Conservation (phyloP, 2,797 vertebrate species). For the Ispidina picta region DNA sequence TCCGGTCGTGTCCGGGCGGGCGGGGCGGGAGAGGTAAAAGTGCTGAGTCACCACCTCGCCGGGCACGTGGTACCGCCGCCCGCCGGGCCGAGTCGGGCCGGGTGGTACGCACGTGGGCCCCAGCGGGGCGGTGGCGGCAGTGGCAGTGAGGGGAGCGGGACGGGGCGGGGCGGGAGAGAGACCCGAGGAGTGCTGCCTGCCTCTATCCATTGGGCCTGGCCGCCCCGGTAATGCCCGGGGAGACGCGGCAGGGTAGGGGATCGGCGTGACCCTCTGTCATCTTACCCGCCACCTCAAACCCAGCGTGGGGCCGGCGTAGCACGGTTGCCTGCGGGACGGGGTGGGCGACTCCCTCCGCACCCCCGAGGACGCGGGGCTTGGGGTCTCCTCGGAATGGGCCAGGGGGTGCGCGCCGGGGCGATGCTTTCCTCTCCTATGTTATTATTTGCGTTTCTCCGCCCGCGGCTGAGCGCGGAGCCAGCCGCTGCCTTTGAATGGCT, state of each 20-base stretch:
- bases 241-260: background rate
- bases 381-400: background rate
- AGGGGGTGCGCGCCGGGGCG: background rate
- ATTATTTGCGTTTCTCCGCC: background rate
- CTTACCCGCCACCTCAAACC: background rate
- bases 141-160: background rate
- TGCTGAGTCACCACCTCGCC: no score
- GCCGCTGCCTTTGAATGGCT: constrained; percentile 35
- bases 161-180: background rate
- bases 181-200: background rate
- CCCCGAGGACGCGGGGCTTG: background rate
- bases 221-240: background rate
- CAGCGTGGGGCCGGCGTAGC: background rate
- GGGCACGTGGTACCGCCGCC: no score
- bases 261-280: background rate
- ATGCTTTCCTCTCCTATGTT: background rate
- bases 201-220: background rate
- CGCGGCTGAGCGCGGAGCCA: background rate
- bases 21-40: no score
- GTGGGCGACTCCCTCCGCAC: background rate
- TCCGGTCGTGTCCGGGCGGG: no score
- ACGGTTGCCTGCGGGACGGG: background rate
- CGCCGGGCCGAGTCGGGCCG: no score
- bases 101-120: no score
- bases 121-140: no score